Evolutionary conservation across 1,140 invertebrate species (phyloP), one percentile per base, ranked within the genome.

Genomic region (Aphelinus atriplicis): DNA sequence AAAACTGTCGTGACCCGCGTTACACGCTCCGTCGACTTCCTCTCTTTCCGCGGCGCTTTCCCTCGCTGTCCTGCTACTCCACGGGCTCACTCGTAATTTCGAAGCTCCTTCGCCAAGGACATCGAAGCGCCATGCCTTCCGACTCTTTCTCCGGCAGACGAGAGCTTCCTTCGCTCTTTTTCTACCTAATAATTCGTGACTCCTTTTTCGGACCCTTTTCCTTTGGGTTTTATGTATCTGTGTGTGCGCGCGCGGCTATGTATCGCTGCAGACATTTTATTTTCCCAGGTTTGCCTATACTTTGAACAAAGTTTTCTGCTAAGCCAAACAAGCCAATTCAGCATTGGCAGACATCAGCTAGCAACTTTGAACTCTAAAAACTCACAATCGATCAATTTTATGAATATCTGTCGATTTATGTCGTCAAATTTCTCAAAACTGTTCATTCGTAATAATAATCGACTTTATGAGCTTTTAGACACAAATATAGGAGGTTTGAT

Each of bases 1-100:
- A 82, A 83, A 84, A 82, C 73, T 79, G 75, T 72, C 78, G 57
- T 67, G 56, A 67, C 63, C 69, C 56, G 58, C 57, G 69, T 76
- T 76, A 71, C 58, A 45, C 53, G 73, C 53, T 62, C 43, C 67
- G 60, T 47, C 63, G 65, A 67, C 73, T 65, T 63, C 63, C 75
- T 66, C 56, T 62, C 61, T 68, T 50, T 68, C 56, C 50, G 42
- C 56, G 2, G 9, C 42, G 4, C 7, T 70, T 51, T 43, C 43
- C 26, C 45, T n/a, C 3, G 2, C 26, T 58, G 46, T 46, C 7
- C 9, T 46, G 63, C 4, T 53, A 53, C 4, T 53, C 51, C 4
- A 6, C 51, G 51, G 51, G 55, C 58, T 61, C 45, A 51, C 48
- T 64, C 60, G 61, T 64, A 71, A 71, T 71, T 67, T 64, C 66